These are phyloP conservation scores for Ochropleura leucogaster DNA, from an alignment of 2,888 invertebrate genomes.

Conservation along the genomic window DNA sequence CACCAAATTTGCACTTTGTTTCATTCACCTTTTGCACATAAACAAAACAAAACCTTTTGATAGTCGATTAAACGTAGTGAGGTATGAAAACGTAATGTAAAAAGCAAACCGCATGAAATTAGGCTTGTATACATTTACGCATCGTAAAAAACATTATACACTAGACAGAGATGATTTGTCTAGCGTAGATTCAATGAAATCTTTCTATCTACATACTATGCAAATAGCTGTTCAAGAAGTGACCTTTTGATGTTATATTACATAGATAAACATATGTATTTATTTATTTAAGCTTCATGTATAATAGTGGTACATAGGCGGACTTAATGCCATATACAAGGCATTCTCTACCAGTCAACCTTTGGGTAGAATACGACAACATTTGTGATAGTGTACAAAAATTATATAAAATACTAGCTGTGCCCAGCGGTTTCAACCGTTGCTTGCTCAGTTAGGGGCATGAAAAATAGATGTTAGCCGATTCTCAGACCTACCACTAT, in stretches of 20 bases:
- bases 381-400: too few relatives aligned
- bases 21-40: not conserved
- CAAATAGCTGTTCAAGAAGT: not conserved
- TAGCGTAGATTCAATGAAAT: slow-evolving; percentile 37
- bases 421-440: too few relatives aligned
- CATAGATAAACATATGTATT: not conserved
- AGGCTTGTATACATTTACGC: slow-evolving; percentile 41
- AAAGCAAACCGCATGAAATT: slow-evolving; percentile 13
- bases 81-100: slow-evolving; percentile 14
- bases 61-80: not conserved
- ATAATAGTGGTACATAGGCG: too few relatives aligned
- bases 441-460: too few relatives aligned
- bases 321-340: too few relatives aligned
- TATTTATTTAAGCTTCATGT: too few relatives aligned
- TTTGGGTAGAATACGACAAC: too few relatives aligned
- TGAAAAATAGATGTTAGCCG: too few relatives aligned
- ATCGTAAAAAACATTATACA: slow-evolving; percentile 47
- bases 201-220: slow-evolving; percentile 9
- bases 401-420: too few relatives aligned
- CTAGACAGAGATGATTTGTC: slow-evolving; percentile 40
- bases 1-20: too few relatives aligned
- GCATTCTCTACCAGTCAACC: too few relatives aligned
- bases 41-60: not conserved
- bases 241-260: not conserved
- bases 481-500: too few relatives aligned